phyloP scores from a whole-genome alignment of 2,797 vertebrate genomes.

The Clarias fuscus region DNA sequence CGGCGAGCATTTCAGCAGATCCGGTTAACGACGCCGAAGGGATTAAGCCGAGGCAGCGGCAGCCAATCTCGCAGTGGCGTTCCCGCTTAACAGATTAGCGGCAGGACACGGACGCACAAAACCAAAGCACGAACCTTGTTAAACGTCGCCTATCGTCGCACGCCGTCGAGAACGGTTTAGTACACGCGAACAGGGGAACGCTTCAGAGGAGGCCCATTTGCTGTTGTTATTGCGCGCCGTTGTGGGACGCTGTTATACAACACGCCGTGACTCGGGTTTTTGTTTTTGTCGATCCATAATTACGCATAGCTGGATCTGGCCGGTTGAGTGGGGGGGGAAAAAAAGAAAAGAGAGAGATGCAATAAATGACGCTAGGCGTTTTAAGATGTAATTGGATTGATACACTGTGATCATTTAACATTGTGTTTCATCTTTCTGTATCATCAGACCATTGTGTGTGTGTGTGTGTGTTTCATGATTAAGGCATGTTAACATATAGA shows the following conservation, averaged over 20 bases:
- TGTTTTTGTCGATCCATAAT: background rate
- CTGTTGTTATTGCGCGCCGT: background rate
- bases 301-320: background rate
- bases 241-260: background rate
- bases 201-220: background rate
- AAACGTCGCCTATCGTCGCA: background rate
- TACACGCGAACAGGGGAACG: background rate
- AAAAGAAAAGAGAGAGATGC: no score
- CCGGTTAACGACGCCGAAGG: conserved; percentile 53
- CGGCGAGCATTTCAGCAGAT: background rate
- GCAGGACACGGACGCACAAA: conserved; percentile 23
- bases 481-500: background rate
- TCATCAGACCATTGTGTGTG: background rate
- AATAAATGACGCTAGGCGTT: background rate
- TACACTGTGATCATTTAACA: background rate
- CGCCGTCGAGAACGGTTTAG: background rate
- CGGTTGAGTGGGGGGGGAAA: no score
- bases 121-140: background rate
- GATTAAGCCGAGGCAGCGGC: conserved; percentile 37
- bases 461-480: background rate
- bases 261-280: background rate
- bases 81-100: conserved; percentile 54
- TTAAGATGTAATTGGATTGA: no score
- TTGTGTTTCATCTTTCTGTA: background rate
- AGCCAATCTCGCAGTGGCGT: conserved; percentile 26